phyloP scores from a whole-genome alignment of 2,113 vertebrate species.

The Anguilla japonica region DNA sequence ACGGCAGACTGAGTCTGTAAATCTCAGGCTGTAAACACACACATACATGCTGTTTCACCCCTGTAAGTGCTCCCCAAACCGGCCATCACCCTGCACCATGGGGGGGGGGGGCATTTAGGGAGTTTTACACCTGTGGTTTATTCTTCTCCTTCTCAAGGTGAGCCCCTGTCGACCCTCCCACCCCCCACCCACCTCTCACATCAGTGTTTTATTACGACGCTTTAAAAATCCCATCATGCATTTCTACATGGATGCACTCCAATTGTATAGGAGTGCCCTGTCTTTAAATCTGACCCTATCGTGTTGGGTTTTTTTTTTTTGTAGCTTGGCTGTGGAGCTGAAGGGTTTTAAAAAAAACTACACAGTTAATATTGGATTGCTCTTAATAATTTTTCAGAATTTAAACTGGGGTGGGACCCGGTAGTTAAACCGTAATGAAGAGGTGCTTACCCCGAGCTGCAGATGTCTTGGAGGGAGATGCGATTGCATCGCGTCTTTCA shows the following conservation, averaged over 20 bases:
- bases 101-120: no score
- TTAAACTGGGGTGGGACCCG: background rate
- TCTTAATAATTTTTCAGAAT: background rate
- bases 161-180: no score
- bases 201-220: slow-evolving; percentile 3
- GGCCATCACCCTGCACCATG: no score
- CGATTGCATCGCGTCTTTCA: background rate
- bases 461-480: background rate
- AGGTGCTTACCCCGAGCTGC: background rate
- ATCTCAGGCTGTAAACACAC: no score
- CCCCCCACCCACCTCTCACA: no score
- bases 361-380: background rate
- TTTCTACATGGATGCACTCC: slow-evolving; percentile 15
- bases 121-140: no score
- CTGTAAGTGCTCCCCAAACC: no score
- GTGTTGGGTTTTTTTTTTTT: background rate
- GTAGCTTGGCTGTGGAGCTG: background rate
- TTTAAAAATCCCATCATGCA: slow-evolving; percentile 23
- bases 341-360: no score
- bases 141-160: no score
- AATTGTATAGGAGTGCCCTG: slow-evolving; percentile 26
- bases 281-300: slow-evolving; percentile 25
- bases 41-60: no score
- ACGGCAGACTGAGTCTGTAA: no score
- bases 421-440: background rate